Percentiles rank a stretch among this genome's conserved stretches.
phyloP scores from a whole-genome alignment of 2,113 vertebrate genomes.

The Periophthalmus modestus region DNA sequence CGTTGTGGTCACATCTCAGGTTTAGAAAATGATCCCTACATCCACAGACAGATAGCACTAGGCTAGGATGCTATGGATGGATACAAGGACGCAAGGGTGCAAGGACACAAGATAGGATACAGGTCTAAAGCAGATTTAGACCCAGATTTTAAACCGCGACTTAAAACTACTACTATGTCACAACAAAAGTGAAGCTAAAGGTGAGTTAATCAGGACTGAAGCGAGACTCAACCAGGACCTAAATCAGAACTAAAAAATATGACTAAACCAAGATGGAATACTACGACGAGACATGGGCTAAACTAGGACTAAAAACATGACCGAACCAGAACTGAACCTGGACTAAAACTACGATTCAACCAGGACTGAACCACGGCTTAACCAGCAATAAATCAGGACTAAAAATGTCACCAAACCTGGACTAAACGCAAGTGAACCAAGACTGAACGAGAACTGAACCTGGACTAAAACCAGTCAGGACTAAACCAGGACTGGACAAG shows the following conservation, averaged over 20 bases:
- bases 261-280: too few species aligned
- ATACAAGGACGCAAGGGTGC: background rate
- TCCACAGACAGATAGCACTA: constrained; percentile 60
- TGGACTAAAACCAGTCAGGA: too few species aligned
- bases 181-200: too few species aligned
- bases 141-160: too few species aligned
- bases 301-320: background rate
- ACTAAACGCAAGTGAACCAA: too few species aligned
- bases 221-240: background rate
- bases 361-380: background rate
- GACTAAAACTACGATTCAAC: background rate
- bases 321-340: background rate
- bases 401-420: too few species aligned
- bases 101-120: background rate
- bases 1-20: constrained; percentile 73
- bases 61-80: constrained; percentile 44
- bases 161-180: too few species aligned
- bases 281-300: too few species aligned
- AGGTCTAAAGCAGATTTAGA: too few species aligned
- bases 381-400: background rate
- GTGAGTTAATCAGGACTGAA: background rate
- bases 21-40: constrained; percentile 68
- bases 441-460: too few species aligned
- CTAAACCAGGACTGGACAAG: too few species aligned
- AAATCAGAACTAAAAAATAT: background rate